Conservation (phyloP, 2,113 vertebrate species). For the Eulemur rufifrons region DNA sequence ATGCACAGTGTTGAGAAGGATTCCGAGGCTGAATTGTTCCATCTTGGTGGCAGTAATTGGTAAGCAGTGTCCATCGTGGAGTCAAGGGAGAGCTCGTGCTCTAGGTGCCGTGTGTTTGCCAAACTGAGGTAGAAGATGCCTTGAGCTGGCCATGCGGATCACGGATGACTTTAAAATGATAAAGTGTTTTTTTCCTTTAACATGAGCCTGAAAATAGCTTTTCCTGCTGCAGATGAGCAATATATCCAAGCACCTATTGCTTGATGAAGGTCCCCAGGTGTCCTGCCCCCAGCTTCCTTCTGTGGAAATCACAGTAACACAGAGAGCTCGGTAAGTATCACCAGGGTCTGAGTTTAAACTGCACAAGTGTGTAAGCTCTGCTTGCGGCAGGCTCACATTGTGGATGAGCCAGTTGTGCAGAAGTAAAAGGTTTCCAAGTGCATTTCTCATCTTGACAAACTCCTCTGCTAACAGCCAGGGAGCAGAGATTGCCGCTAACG, state of each 20-base stretch:
- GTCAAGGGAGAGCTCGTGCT: not conserved
- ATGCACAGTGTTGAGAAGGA: not conserved
- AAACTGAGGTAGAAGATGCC: not conserved
- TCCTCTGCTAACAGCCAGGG: constrained; percentile 42
- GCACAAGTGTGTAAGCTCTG: constrained; percentile 39
- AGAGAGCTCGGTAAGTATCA: constrained; percentile 60
- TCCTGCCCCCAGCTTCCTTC: constrained; percentile 7
- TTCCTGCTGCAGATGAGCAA: not conserved
- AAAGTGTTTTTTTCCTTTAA: not conserved
- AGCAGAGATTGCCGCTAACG: not conserved
- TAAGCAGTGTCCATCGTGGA: not conserved
- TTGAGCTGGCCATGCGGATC: not conserved
- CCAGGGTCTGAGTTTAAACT: constrained; percentile 56
- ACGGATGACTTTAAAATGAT: not conserved
- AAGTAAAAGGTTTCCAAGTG: constrained; percentile 74
- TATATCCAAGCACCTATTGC: constrained; percentile 2
- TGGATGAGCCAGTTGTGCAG: constrained; percentile 74
- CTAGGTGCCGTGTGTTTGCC: not conserved
- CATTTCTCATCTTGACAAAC: constrained; percentile 77
- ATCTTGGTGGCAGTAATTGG: not conserved
- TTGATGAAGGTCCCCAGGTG: constrained; percentile 38
- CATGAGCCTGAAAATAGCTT: not conserved
- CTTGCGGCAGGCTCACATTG: constrained; percentile 65
- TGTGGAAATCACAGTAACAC: constrained; percentile 71
- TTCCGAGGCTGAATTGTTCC: not conserved